These are phyloP conservation scores for Pogonognathellus flavescens DNA, from an alignment of 1,140 invertebrate species.

Conservation along the genomic window DNA sequence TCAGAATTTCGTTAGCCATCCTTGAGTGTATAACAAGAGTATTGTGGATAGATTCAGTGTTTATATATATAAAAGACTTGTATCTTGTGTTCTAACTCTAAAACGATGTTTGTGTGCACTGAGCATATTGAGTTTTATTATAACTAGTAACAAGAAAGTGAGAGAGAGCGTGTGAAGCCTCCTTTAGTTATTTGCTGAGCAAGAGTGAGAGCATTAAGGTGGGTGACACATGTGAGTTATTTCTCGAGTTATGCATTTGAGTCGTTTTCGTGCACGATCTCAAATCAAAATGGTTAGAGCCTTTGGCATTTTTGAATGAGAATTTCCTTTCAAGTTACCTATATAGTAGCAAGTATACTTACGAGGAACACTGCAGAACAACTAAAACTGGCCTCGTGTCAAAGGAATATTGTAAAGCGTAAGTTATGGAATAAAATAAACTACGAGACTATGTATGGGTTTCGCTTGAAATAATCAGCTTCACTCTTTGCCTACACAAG, in stretches of 20 bases:
- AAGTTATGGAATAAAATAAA: conserved; percentile 38
- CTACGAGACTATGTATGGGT: neutral
- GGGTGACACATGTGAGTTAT: conserved; percentile 34
- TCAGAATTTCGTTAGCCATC: neutral
- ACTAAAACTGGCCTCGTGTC: conserved; percentile 13
- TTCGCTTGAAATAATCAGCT: too few relatives aligned
- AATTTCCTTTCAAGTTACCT: neutral
- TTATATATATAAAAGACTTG: too few relatives aligned
- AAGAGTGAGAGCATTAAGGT: neutral
- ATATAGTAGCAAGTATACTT: neutral
- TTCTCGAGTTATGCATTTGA: conserved; percentile 16
- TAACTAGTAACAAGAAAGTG: too few relatives aligned
- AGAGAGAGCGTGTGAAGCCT: neutral
- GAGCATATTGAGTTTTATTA: too few relatives aligned
- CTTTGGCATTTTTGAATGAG: conserved; percentile 3
- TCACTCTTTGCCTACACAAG: too few relatives aligned
- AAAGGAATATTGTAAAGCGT: neutral
- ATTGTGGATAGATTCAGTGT: too few relatives aligned
- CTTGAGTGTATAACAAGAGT: too few relatives aligned
- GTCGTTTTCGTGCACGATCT: conserved; percentile 6
- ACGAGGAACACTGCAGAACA: neutral
- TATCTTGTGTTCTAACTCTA: too few relatives aligned
- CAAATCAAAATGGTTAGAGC: conserved; percentile 27
- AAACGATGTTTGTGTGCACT: too few relatives aligned
- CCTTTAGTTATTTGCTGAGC: neutral